Conservation (phyloP, 2,888 invertebrate species). For the Colletes collaris region DNA sequence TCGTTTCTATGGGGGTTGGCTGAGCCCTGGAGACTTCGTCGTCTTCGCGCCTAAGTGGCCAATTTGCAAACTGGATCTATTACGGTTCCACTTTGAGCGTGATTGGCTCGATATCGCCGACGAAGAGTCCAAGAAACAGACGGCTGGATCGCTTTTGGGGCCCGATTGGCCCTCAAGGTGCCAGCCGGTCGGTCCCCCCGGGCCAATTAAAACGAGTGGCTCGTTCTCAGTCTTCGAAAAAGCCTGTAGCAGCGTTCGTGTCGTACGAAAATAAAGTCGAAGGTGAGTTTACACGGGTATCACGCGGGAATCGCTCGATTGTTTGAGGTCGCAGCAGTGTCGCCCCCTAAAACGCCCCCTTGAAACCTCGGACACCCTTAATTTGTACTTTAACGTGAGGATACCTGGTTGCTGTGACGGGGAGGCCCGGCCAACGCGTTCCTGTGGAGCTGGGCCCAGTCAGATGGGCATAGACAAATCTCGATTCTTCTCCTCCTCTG, state of each 20-base stretch:
- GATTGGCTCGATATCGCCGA: not conserved
- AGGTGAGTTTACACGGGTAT: slow-evolving; percentile 53
- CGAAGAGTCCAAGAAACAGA: too few relatives aligned
- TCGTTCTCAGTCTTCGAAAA: slow-evolving; percentile 66
- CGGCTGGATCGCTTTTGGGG: too few relatives aligned
- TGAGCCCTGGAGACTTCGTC: not conserved
- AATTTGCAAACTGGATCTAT: not conserved
- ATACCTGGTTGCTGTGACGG: slow-evolving; percentile 50
- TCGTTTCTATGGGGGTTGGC: not conserved
- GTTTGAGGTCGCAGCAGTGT: slow-evolving; percentile 3
- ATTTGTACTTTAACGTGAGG: slow-evolving; percentile 70
- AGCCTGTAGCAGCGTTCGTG: slow-evolving; percentile 48
- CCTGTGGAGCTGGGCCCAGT: too few relatives aligned
- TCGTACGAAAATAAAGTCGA: slow-evolving; percentile 68
- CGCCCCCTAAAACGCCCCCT: slow-evolving; percentile 25
- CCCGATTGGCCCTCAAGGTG: too few relatives aligned
- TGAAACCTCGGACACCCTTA: slow-evolving; percentile 64
- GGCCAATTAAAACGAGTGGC: slow-evolving; percentile 42
- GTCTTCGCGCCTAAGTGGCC: not conserved
- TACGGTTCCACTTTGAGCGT: not conserved
- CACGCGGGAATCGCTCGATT: slow-evolving; percentile 65
- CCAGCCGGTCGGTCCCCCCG: not conserved
- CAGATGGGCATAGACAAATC: too few relatives aligned
- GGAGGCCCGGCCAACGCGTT: slow-evolving; percentile 35
- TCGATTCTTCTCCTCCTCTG: too few relatives aligned